A percentile compares a stretch with the other conserved stretches of the same genome.
Conservation (phyloP, 2,888 invertebrate genomes). For the Fragum whitleyi region DNA sequence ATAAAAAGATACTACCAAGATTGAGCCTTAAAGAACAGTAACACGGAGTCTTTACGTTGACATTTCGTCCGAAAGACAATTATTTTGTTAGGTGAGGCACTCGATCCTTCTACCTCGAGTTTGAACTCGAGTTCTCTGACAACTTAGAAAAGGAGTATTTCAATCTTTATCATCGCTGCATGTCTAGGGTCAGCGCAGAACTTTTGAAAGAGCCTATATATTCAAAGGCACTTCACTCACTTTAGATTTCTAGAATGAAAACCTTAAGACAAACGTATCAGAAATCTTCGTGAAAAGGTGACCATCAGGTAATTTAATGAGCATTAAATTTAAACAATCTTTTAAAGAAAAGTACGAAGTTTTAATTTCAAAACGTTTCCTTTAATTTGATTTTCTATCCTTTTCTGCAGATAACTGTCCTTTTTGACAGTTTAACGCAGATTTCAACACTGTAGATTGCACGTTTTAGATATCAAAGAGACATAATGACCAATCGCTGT, state of each 20-base stretch:
- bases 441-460: conserved; percentile 21
- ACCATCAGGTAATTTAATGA: conserved; percentile 7
- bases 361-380: conserved; percentile 24
- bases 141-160: too few species aligned
- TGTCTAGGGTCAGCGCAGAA: too few species aligned
- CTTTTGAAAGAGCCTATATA: too few species aligned
- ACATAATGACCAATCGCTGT: conserved; percentile 8
- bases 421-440: conserved; percentile 18
- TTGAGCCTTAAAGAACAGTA: too few species aligned
- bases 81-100: too few species aligned
- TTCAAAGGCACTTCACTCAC: too few species aligned
- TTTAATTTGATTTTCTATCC: conserved; percentile 25
- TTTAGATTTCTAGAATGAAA: background rate
- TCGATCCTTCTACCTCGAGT: too few species aligned
- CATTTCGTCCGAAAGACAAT: too few species aligned
- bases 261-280: background rate
- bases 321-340: conserved; percentile 4
- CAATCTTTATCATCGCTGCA: too few species aligned
- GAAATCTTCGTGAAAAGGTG: background rate
- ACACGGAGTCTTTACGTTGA: too few species aligned
- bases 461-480: conserved; percentile 24
- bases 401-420: conserved; percentile 20
- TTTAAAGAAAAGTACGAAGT: conserved; percentile 15
- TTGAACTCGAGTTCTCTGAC: too few species aligned
- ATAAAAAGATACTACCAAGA: too few species aligned